Conservation (phyloP, 2,888 invertebrate genomes). For the Cyclophora albipunctata region DNA sequence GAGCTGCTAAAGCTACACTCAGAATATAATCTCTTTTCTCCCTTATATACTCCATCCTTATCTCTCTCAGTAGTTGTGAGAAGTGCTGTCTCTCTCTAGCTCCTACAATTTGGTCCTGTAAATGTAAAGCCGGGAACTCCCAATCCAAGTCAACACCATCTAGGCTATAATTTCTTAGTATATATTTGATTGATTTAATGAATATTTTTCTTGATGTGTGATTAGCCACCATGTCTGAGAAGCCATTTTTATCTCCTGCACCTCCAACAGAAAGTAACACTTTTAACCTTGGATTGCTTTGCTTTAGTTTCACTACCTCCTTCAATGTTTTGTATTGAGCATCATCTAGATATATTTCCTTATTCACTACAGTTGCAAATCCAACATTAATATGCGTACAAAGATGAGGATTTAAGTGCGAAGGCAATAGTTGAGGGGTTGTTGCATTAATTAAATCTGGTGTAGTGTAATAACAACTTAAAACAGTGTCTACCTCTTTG, state of each 20-base stretch:
- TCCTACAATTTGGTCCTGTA: background rate
- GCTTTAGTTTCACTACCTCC: slow-evolving; percentile 72
- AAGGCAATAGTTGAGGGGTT: slow-evolving; percentile 59
- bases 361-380: slow-evolving; percentile 79
- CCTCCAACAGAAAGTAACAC: slow-evolving; percentile 87
- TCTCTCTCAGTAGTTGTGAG: slow-evolving; percentile 82
- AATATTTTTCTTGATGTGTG: slow-evolving; percentile 81
- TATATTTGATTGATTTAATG: slow-evolving; percentile 69
- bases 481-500: slow-evolving; percentile 24
- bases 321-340: slow-evolving; percentile 46
- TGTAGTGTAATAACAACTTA: slow-evolving; percentile 82
- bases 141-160: slow-evolving; percentile 89
- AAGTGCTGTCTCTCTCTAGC: slow-evolving; percentile 81
- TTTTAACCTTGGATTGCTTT: slow-evolving; percentile 79
- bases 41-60: slow-evolving; percentile 79
- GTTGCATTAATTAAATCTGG: slow-evolving; percentile 39
- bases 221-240: slow-evolving; percentile 81
- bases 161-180: slow-evolving; percentile 70
- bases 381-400: slow-evolving; percentile 91
- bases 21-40: slow-evolving; percentile 77
- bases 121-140: slow-evolving; percentile 87
- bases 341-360: slow-evolving; percentile 72
- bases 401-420: slow-evolving; percentile 79
- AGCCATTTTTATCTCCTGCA: slow-evolving; percentile 75
- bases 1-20: slow-evolving; percentile 87